phyloP scores from a whole-genome alignment of 30 jellyfish, hydroid and myxozoan genomes.

The Catostylus mosaicus region DNA sequence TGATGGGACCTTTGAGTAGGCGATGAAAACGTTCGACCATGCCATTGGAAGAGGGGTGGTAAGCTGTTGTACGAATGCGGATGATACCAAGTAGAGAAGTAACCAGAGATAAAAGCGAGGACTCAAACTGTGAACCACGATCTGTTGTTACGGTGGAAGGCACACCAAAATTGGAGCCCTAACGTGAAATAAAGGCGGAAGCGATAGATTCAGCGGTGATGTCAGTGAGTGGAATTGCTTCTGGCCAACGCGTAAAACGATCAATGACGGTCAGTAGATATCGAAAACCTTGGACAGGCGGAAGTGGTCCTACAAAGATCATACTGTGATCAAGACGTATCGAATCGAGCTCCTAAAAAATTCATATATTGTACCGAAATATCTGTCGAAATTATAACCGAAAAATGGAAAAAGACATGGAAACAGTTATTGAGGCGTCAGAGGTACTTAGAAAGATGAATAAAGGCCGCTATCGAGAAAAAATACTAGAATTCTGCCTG shows the following conservation, averaged over 20 bases:
- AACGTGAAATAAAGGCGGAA: constrained; percentile 22
- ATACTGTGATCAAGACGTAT: constrained; percentile 4
- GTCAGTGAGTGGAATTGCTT: constrained; percentile 42
- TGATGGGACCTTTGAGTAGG: constrained; percentile 19
- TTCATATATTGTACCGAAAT: neutral
- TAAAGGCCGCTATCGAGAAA: constrained; percentile 26
- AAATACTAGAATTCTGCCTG: neutral
- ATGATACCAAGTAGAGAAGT: constrained; percentile 14
- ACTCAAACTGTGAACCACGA: no score
- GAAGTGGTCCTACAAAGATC: no score
- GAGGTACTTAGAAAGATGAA: constrained; percentile 7
- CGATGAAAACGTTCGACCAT: constrained; percentile 65
- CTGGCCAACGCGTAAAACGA: constrained; percentile 76
- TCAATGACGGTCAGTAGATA: constrained; percentile 49
- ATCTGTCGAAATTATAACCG: neutral
- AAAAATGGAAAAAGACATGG: neutral
- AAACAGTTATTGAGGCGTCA: constrained; percentile 2
- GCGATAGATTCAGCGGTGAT: constrained; percentile 45
- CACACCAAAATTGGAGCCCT: constrained; percentile 58
- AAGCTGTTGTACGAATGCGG: constrained; percentile 45
- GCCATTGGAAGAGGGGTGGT: constrained; percentile 71
- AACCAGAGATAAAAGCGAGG: constrained; percentile 11
- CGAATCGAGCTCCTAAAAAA: neutral
- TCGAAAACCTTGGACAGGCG: constrained; percentile 14
- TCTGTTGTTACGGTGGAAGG: no score